Conservation (phyloP, 2,113 vertebrate genomes). For the Corythoichthys haematopterus region DNA sequence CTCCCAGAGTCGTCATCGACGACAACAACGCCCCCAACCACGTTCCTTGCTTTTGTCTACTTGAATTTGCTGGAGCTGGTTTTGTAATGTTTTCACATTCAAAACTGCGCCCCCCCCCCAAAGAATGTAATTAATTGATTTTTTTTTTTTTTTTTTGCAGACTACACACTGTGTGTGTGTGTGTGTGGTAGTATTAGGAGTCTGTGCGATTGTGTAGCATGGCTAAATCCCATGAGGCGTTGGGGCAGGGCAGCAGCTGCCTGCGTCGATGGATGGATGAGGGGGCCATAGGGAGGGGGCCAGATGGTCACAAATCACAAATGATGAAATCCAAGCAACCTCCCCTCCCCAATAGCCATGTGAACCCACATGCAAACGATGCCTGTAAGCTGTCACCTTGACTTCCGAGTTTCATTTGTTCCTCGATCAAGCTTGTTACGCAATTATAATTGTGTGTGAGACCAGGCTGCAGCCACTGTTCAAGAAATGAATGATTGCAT, state of each 20-base stretch:
- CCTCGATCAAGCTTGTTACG: neutral
- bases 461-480: too few relatives aligned
- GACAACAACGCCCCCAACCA: neutral
- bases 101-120: neutral
- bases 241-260: conserved; percentile 3
- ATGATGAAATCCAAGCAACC: neutral
- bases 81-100: conserved; percentile 2
- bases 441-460: neutral
- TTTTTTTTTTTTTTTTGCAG: neutral
- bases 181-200: neutral
- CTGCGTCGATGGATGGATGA: neutral
- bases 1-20: conserved; percentile 3
- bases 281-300: neutral
- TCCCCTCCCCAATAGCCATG: neutral
- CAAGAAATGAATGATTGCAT: neutral
- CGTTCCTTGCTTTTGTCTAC: neutral
- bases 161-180: neutral
- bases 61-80: neutral
- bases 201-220: neutral
- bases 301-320: conserved; percentile 10
- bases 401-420: neutral
- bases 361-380: neutral
- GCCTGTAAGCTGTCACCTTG: neutral
- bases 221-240: neutral
- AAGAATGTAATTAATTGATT: neutral